A percentile compares a stretch with the other conserved stretches of the same genome.
Evolutionary conservation across 2,888 invertebrate species (phyloP).

Genomic region (Leptinotarsa tumamoca): DNA sequence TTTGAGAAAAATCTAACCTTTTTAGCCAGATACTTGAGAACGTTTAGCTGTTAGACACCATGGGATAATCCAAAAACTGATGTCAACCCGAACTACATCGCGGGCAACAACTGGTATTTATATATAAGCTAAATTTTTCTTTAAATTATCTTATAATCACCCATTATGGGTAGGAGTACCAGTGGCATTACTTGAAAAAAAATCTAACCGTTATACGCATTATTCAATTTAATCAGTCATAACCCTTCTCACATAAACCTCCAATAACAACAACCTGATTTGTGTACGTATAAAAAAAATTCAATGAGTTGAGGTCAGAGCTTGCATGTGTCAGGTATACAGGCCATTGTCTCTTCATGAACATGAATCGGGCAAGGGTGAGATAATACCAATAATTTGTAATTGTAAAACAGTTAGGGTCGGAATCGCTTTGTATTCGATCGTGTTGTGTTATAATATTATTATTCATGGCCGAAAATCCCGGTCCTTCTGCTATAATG

Average conservation of each 20-base stretch:
- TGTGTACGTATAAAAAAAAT: background rate
- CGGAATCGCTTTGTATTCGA: conserved; percentile 12
- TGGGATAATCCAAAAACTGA: too few species aligned
- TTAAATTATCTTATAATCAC: too few species aligned
- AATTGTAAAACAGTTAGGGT: conserved; percentile 21
- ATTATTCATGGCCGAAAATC: conserved; percentile 15
- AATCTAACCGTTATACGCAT: too few species aligned
- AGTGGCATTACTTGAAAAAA: too few species aligned
- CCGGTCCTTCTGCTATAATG: conserved; percentile 9
- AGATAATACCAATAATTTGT: conserved; percentile 20
- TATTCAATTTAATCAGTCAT: background rate
- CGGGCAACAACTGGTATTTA: too few species aligned
- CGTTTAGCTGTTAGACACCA: too few species aligned
- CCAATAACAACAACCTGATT: background rate
- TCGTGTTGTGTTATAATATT: conserved; percentile 19
- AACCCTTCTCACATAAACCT: background rate
- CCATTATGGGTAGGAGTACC: too few species aligned
- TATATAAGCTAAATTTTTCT: too few species aligned
- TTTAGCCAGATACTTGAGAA: too few species aligned
- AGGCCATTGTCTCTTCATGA: background rate
- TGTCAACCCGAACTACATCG: too few species aligned
- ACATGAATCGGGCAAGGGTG: conserved; percentile 9
- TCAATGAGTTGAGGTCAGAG: background rate
- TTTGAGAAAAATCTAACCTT: too few species aligned
- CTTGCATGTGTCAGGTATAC: conserved; percentile 6